Evolutionary conservation across 2,113 vertebrate species (phyloP), one percentile per base, ranked within the genome.

Genomic region (Diadophis punctatus): DNA sequence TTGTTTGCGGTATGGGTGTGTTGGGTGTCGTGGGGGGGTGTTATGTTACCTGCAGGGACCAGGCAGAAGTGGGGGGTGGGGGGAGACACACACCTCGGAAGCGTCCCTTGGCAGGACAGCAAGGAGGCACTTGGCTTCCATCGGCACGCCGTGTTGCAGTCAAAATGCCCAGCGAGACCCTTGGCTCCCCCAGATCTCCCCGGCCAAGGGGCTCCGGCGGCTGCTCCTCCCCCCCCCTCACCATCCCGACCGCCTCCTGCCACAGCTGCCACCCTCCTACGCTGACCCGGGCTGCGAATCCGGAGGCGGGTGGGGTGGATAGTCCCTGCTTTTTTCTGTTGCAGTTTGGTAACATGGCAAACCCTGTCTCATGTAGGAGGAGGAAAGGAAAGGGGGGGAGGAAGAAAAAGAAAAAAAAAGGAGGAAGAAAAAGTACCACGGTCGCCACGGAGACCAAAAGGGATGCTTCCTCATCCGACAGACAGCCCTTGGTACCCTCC

Each of bases 391-490:
- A 20, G 16, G 4, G 53, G 4, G 56, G 8, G 56, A 7, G 56
- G 7, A 56, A 8, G 2, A 7, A 55, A 3, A 2, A 23, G 25
- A 63, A 53, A 25, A 63, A 86, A 91, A n/a, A 27, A 39, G 6
- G 0, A 27, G 5, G 25, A 86, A 49, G 10, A 30, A 86, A 87
- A 90, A 92, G 92, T 92, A 92, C 92, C 92, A 92, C 39, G 88
- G 91, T 92, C 92, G 55, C 92, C 92, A 90, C 74, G 92, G 92
- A 92, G 92, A 86, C 92, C 92, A 92, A 92, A 86, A 86, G 92
- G 92, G 92, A 92, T 92, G 92, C 92, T 74, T 88, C 91, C 92
- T 74, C 80, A 58, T 88, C 91, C 68, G 58, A 92, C 91, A 92
- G 91, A 89, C 91, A 92, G 91, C 91, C 87, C 91, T 86, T 90